Conservation (phyloP, 2,113 vertebrate species). For the Prunella himalayana region DNA sequence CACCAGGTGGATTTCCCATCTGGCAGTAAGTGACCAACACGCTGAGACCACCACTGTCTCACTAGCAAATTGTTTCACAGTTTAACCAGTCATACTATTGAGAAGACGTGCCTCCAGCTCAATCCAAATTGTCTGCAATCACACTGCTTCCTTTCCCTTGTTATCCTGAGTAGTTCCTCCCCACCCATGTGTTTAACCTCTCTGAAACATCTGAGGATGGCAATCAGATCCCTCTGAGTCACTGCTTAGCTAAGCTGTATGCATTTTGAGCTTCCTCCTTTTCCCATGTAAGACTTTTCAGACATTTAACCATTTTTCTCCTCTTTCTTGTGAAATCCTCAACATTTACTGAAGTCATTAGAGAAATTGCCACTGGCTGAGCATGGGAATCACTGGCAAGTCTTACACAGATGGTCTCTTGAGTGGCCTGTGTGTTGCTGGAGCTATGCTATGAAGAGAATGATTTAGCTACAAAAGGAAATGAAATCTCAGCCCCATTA, state of each 20-base stretch:
- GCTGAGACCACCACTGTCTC: neutral
- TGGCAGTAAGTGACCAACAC: neutral
- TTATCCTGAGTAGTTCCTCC: constrained; percentile 41
- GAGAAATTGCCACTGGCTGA: neutral
- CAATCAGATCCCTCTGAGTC: constrained; percentile 62
- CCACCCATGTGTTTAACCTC: constrained; percentile 49
- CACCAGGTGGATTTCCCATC: neutral
- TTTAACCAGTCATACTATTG: neutral
- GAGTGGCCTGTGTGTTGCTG: neutral
- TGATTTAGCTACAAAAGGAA: neutral
- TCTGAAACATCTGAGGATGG: constrained; percentile 11
- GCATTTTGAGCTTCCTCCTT: neutral
- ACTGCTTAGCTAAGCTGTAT: constrained; percentile 51
- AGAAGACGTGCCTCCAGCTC: constrained; percentile 23
- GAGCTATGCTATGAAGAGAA: neutral
- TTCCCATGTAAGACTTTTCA: neutral
- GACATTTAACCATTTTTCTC: constrained; percentile 22
- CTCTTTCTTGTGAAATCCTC: neutral
- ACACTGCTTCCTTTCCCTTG: constrained; percentile 50
- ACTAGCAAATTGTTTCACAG: constrained; percentile 10
- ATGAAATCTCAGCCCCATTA: neutral
- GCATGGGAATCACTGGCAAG: neutral
- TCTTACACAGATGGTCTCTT: neutral
- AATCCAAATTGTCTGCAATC: constrained; percentile 46
- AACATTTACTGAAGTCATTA: neutral